phyloP scores from a whole-genome alignment of 2,888 invertebrate species.

The Callyntrura sp. region DNA sequence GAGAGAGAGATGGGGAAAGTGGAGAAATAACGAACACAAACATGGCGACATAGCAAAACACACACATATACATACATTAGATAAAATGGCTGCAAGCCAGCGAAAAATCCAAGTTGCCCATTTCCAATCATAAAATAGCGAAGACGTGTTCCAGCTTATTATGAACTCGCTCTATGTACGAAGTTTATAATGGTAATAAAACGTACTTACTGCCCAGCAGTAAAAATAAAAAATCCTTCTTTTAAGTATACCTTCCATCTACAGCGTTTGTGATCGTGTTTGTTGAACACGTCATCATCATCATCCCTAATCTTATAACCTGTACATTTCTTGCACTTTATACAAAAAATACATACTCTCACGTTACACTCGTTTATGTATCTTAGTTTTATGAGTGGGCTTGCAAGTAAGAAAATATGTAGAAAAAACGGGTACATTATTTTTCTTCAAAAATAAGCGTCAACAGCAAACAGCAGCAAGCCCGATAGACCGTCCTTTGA shows the following conservation, averaged over 20 bases:
- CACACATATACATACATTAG: not conserved
- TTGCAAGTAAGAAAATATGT: no score
- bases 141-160: not conserved
- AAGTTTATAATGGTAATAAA: conserved; percentile 25
- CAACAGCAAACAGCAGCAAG: no score
- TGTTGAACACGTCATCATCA: not conserved
- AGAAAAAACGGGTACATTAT: no score
- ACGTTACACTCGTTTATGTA: not conserved
- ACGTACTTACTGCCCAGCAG: not conserved
- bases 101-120: not conserved
- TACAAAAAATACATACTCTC: not conserved
- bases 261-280: no score
- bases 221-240: not conserved
- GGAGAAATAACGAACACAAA: no score
- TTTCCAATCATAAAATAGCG: conserved; percentile 17
- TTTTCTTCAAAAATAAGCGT: no score
- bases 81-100: conserved; percentile 21
- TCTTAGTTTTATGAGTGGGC: not conserved
- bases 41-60: not conserved
- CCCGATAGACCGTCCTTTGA: no score
- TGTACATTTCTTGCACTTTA: not conserved
- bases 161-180: not conserved
- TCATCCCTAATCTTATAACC: not conserved
- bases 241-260: no score
- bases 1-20: no score